phyloP scores from a whole-genome alignment of 2,888 invertebrate species.

The Uropetala carovei region DNA sequence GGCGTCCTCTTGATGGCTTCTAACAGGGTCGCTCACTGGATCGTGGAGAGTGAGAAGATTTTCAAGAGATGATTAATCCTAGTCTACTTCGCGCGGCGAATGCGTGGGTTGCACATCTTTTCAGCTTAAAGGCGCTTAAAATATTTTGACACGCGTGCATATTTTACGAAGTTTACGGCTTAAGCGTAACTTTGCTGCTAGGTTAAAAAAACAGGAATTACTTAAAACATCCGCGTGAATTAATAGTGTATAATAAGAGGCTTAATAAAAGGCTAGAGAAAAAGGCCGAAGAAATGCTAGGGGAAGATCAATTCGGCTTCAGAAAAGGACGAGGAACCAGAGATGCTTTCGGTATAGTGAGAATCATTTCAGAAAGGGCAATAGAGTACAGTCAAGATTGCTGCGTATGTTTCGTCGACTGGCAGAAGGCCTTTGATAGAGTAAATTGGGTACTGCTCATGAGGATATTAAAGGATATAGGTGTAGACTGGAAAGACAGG shows the following conservation, averaged over 20 bases:
- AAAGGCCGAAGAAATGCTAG: too few species aligned
- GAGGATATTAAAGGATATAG: too few species aligned
- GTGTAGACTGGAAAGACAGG: too few species aligned
- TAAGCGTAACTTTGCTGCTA: background rate
- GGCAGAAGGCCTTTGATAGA: too few species aligned
- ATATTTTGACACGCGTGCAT: background rate
- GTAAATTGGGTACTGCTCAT: too few species aligned
- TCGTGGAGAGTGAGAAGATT: background rate
- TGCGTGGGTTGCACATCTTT: constrained; percentile 28
- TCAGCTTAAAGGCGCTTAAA: background rate
- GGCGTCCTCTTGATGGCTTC: constrained; percentile 21
- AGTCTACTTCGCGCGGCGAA: constrained; percentile 40
- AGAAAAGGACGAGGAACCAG: too few species aligned
- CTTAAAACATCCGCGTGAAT: background rate
- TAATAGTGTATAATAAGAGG: background rate
- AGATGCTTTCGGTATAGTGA: too few species aligned
- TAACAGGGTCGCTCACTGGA: constrained; percentile 1
- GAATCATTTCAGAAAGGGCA: too few species aligned
- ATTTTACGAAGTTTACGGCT: background rate
- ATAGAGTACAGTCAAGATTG: too few species aligned
- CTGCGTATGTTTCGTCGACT: too few species aligned
- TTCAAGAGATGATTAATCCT: constrained; percentile 48
- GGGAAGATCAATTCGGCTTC: too few species aligned
- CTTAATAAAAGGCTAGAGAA: too few species aligned
- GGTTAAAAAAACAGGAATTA: background rate